phyloP scores from a whole-genome alignment of 2,888 invertebrate species.

The Tanaodytes sp. region DNA sequence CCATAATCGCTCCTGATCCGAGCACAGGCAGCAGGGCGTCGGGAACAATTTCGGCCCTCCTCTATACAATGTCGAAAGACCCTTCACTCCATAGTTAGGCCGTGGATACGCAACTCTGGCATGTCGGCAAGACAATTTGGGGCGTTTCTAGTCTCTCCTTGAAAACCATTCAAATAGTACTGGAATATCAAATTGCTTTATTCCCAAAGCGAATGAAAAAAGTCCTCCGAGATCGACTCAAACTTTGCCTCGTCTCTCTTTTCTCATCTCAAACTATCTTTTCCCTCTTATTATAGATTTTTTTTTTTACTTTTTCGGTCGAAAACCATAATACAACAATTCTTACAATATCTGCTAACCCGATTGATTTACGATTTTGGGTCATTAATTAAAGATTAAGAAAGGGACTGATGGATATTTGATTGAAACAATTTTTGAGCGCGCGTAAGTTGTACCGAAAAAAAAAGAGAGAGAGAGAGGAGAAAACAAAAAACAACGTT shows the following conservation, averaged over 20 bases:
- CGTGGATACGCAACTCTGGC: constrained; percentile 60
- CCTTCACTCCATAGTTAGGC: constrained; percentile 59
- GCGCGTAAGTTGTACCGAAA: too few species aligned
- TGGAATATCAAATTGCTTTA: constrained; percentile 51
- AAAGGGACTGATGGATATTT: constrained; percentile 46
- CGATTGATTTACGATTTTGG: constrained; percentile 46
- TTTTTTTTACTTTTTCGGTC: too few species aligned
- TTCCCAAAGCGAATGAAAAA: constrained; percentile 35
- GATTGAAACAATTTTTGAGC: constrained; percentile 46
- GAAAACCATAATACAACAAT: too few species aligned
- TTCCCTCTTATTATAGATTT: too few species aligned
- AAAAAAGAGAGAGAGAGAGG: too few species aligned
- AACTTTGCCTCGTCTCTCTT: too few species aligned
- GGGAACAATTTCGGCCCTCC: constrained; percentile 62
- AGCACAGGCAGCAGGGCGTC: constrained; percentile 65
- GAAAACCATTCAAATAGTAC: constrained; percentile 50
- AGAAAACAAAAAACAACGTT: too few species aligned
- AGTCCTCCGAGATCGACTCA: constrained; percentile 13
- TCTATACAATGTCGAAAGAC: constrained; percentile 61
- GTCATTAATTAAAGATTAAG: constrained; percentile 50
- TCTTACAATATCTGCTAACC: too few species aligned
- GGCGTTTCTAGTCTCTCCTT: constrained; percentile 60
- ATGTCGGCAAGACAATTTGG: constrained; percentile 65
- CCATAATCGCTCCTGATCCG: too few species aligned
- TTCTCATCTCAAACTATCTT: too few species aligned